These are phyloP conservation scores for Mesembrinibis cayennensis DNA, from an alignment of 2,113 vertebrate genomes.

Conservation along the genomic window DNA sequence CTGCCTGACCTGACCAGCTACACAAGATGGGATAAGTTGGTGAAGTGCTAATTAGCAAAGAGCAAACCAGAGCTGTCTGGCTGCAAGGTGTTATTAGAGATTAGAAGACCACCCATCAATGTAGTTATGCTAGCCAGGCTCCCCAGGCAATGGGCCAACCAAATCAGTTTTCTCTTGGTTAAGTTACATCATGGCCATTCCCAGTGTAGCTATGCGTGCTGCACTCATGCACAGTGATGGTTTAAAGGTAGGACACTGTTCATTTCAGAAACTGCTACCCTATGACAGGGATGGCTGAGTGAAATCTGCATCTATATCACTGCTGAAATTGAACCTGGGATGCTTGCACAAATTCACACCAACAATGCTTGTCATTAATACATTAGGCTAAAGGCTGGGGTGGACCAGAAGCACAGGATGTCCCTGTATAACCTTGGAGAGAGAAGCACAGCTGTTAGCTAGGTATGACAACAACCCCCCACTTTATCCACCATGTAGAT, in stretches of 20 bases:
- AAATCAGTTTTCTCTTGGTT: not conserved
- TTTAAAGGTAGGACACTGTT: not conserved
- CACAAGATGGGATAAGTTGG: not conserved
- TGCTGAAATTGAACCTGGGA: not conserved
- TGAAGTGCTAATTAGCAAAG: not conserved
- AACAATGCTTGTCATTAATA: not conserved
- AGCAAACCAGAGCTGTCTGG: not conserved
- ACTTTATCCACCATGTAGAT: not conserved
- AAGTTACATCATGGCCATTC: not conserved
- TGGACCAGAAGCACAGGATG: not conserved
- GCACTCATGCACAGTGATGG: not conserved
- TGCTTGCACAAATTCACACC: not conserved
- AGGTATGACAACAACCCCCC: not conserved
- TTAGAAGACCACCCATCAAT: not conserved
- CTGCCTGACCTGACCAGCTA: not conserved
- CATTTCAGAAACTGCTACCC: not conserved
- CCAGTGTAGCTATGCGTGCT: not conserved
- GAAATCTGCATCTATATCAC: not conserved
- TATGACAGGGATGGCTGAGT: not conserved
- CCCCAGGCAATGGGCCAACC: not conserved
- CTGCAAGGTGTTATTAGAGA: not conserved
- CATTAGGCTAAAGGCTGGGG: not conserved
- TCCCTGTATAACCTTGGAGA: not conserved
- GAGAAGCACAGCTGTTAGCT: not conserved
- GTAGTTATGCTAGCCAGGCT: not conserved